A percentile compares a stretch with the other conserved stretches of the same genome.
Evolutionary conservation across 2,888 invertebrate species (phyloP).

Genomic region (Gisinianus flammeolus): DNA sequence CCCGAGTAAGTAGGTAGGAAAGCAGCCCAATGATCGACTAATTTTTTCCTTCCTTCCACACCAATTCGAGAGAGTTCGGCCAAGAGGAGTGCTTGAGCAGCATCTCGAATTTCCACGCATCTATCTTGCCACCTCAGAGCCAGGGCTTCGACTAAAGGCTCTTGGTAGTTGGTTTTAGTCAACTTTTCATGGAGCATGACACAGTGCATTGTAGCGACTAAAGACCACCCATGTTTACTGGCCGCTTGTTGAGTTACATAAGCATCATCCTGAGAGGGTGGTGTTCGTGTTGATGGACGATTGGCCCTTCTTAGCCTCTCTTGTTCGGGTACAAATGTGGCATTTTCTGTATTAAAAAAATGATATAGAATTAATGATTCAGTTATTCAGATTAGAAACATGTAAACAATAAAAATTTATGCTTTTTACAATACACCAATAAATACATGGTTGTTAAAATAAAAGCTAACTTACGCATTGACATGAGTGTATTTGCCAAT

Average conservation of each 20-base stretch:
- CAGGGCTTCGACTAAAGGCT: slow-evolving; percentile 97
- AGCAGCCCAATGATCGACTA: slow-evolving; percentile 96
- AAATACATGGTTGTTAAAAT: too few relatives aligned
- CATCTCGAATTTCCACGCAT: slow-evolving; percentile 93
- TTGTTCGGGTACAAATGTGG: slow-evolving; percentile 88
- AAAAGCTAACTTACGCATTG: slow-evolving; percentile 74
- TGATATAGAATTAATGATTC: too few relatives aligned
- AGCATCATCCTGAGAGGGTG: slow-evolving; percentile 71
- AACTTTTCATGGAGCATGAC: slow-evolving; percentile 94
- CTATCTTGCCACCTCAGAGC: slow-evolving; percentile 98
- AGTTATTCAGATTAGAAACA: too few relatives aligned
- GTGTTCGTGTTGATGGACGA: slow-evolving; percentile 62
- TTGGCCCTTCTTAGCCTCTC: slow-evolving; percentile 79
- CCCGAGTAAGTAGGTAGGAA: slow-evolving; percentile 78
- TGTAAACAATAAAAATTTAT: too few relatives aligned
- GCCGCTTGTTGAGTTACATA: slow-evolving; percentile 86
- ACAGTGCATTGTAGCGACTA: slow-evolving; percentile 94
- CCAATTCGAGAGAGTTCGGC: slow-evolving; percentile 91
- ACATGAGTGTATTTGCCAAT: slow-evolving; percentile 95
- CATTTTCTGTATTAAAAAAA: too few relatives aligned
- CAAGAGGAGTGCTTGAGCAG: slow-evolving; percentile 91
- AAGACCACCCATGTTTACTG: slow-evolving; percentile 97
- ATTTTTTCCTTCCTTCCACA: slow-evolving; percentile 84
- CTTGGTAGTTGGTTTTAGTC: slow-evolving; percentile 73
- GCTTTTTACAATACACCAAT: too few relatives aligned